A percentile compares a stretch with the other conserved stretches of the same genome.
These are phyloP conservation scores for Oreocharis arfaki DNA, from an alignment of 2,113 vertebrate genomes.

Conservation along the genomic window DNA sequence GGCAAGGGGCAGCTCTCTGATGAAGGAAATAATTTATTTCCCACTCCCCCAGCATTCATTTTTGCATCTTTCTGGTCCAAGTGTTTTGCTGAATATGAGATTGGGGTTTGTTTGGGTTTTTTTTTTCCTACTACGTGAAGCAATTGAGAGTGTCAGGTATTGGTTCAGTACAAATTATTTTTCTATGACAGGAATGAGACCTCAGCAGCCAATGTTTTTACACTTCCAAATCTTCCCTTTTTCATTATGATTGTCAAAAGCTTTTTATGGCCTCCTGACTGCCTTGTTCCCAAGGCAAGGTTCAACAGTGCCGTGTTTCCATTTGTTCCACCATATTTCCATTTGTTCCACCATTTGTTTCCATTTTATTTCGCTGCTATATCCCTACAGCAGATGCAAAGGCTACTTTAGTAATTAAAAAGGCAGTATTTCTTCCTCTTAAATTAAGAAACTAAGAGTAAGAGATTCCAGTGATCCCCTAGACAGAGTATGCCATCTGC, in stretches of 20 bases:
- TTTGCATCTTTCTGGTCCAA: background rate
- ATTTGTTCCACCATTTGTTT: background rate
- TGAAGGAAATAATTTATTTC: background rate
- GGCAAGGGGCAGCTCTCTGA: background rate
- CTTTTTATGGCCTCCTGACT: background rate
- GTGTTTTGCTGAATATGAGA: background rate
- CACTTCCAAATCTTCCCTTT: background rate
- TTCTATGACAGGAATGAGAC: background rate
- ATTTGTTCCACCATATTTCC: background rate
- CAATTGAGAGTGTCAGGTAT: background rate
- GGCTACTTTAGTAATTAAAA: background rate
- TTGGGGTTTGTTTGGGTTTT: background rate
- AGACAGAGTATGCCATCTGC: background rate
- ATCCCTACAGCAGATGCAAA: background rate
- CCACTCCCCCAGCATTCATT: background rate
- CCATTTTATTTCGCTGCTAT: background rate
- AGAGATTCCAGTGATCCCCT: background rate
- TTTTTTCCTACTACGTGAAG: background rate
- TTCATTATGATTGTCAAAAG: background rate
- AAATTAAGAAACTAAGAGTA: background rate
- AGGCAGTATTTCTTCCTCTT: background rate
- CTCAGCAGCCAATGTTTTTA: background rate
- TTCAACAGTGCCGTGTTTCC: background rate
- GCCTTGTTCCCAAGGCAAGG: background rate
- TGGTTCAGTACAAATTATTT: background rate